phyloP scores from a whole-genome alignment of 2,888 invertebrate species.

The Tachina grossa region DNA sequence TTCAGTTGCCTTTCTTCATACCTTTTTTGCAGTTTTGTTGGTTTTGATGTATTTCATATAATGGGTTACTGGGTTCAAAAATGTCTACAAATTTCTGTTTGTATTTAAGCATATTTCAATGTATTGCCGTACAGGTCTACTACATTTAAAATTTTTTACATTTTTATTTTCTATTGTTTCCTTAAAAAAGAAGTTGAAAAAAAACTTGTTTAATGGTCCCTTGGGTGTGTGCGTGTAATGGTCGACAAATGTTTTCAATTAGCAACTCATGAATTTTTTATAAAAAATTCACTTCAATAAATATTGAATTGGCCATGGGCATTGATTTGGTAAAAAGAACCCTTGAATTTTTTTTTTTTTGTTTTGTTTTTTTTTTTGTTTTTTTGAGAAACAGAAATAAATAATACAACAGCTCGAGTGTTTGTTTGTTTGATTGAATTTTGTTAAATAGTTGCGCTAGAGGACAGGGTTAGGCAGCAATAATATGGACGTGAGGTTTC shows the following conservation, averaged over 20 bases:
- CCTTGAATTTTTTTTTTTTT: background rate
- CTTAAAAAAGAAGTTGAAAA: conserved; percentile 20
- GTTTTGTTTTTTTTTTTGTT: background rate
- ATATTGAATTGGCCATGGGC: conserved; percentile 63
- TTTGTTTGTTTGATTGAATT: conserved; percentile 17
- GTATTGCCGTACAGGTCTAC: conserved; percentile 36
- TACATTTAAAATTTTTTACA: background rate
- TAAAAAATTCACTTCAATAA: conserved; percentile 68
- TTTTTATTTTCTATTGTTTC: background rate
- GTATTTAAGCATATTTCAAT: conserved; percentile 35
- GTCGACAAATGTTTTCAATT: conserved; percentile 82
- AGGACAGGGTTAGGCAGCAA: background rate
- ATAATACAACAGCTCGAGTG: conserved; percentile 2
- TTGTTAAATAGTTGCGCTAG: conserved; percentile 8
- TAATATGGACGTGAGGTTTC: background rate
- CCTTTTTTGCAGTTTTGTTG: conserved; percentile 11
- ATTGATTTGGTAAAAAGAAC: conserved; percentile 52
- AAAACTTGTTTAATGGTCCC: conserved; percentile 58
- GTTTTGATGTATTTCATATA: conserved; percentile 59
- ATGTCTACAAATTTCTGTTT: conserved; percentile 53
- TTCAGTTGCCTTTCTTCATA: conserved; percentile 1
- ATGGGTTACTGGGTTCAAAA: conserved; percentile 66
- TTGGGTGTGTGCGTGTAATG: conserved; percentile 71
- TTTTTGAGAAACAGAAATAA: conserved; percentile 15
- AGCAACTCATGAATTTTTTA: conserved; percentile 81